These are phyloP conservation scores for Chrysomallon squamiferum DNA, from an alignment of 1,140 invertebrate genomes.

Conservation along the genomic window DNA sequence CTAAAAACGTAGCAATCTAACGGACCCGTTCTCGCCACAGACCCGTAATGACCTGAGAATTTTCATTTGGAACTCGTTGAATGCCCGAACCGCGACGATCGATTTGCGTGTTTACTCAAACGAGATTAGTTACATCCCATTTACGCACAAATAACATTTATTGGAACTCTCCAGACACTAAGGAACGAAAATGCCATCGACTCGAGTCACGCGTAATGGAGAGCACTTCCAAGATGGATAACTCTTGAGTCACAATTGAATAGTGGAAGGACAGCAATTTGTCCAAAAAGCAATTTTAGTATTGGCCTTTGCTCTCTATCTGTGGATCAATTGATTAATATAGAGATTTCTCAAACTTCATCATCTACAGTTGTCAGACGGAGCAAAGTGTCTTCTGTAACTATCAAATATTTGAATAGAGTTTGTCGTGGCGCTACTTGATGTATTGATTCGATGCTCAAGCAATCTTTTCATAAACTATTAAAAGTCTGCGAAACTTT, in stretches of 20 bases:
- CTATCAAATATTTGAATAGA: conserved; percentile 7
- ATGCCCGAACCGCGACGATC: background rate
- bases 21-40: too few relatives aligned
- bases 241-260: conserved; percentile 1
- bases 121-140: conserved; percentile 9
- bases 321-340: conserved; percentile 1
- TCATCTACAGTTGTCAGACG: conserved; percentile 2
- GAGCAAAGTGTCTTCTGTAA: background rate
- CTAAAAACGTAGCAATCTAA: too few relatives aligned
- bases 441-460: background rate
- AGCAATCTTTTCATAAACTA: too few relatives aligned
- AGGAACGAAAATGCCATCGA: conserved; percentile 5
- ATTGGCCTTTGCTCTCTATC: conserved; percentile 2
- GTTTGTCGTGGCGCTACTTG: background rate
- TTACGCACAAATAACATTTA: conserved; percentile 9
- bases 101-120: conserved; percentile 6
- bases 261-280: background rate
- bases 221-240: conserved; percentile 7
- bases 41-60: too few relatives aligned
- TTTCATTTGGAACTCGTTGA: too few relatives aligned
- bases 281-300: conserved; percentile 6
- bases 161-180: conserved; percentile 5
- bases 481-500: too few relatives aligned
- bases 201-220: background rate
- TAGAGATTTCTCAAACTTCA: conserved; percentile 5